These are phyloP conservation scores for Tonatia bakeri DNA, from an alignment of 2,113 vertebrate genomes.

Conservation along the genomic window DNA sequence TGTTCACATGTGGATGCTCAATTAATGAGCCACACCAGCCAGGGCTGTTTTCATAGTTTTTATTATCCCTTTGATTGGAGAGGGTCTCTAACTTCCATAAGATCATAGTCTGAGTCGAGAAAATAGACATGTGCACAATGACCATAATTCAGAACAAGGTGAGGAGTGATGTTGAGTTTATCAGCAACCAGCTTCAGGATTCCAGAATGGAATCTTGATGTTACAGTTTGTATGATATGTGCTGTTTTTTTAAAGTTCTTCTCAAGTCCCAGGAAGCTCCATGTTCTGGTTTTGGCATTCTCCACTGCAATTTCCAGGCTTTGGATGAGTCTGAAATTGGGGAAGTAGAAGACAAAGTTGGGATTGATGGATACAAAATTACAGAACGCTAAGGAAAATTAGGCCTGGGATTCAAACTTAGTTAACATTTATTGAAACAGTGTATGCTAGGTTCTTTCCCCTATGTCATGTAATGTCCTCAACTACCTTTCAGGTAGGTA, in stretches of 20 bases:
- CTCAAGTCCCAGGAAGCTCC: background rate
- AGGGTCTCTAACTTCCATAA: background rate
- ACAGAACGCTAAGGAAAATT: constrained; percentile 11
- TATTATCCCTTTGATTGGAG: background rate
- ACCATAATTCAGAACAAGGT: background rate
- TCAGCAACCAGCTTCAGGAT: background rate
- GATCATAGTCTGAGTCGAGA: background rate
- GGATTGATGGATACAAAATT: background rate
- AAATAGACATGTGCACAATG: background rate
- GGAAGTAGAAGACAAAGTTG: background rate
- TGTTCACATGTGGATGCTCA: no score
- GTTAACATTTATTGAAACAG: background rate
- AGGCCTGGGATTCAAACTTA: background rate
- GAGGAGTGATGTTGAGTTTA: background rate
- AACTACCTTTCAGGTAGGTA: background rate
- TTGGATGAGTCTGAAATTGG: background rate
- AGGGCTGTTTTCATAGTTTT: background rate
- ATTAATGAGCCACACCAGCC: no score
- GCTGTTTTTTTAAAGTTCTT: background rate
- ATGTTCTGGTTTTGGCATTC: background rate
- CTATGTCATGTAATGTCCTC: background rate
- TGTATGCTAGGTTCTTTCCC: background rate
- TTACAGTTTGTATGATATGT: background rate
- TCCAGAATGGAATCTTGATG: background rate
- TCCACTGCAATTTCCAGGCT: background rate